Evolutionary conservation across 2,888 invertebrate species (phyloP).

Genomic region (Yponomeuta sedellus): DNA sequence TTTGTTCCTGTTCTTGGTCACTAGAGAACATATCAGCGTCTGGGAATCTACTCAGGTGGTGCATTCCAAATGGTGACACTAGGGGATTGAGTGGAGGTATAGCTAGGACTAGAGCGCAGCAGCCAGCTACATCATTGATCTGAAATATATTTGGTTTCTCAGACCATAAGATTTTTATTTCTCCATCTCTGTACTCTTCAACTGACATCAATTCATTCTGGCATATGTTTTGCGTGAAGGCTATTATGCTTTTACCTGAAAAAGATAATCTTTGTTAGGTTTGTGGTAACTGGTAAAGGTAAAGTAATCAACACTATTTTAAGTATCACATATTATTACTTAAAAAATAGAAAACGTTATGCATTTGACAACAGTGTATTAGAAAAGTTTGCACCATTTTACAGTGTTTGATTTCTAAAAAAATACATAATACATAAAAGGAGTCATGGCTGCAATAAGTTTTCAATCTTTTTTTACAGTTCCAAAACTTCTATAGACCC

Average conservation of each 20-base stretch:
- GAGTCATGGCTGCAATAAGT: too few relatives aligned
- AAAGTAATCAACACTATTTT: too few relatives aligned
- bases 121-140: constrained; percentile 51
- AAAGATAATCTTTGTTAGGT: constrained; percentile 19
- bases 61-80: constrained; percentile 38
- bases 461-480: too few relatives aligned
- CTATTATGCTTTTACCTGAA: constrained; percentile 45
- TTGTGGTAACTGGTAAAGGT: neutral
- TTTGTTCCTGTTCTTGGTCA: neutral
- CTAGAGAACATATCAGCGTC: neutral
- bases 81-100: constrained; percentile 36
- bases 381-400: too few relatives aligned
- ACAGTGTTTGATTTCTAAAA: too few relatives aligned
- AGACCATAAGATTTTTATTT: constrained; percentile 32
- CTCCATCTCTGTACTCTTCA: constrained; percentile 37
- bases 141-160: constrained; percentile 29
- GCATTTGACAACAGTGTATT: too few relatives aligned
- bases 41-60: constrained; percentile 35
- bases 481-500: too few relatives aligned
- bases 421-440: too few relatives aligned
- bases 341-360: too few relatives aligned
- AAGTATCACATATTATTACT: too few relatives aligned
- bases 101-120: constrained; percentile 38
- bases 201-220: constrained; percentile 36
- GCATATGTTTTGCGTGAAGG: constrained; percentile 42